Percentiles rank a stretch among this genome's conserved stretches.
Evolutionary conservation across 2,113 vertebrate genomes (phyloP).

Genomic region (Rhinoptilus africanus): DNA sequence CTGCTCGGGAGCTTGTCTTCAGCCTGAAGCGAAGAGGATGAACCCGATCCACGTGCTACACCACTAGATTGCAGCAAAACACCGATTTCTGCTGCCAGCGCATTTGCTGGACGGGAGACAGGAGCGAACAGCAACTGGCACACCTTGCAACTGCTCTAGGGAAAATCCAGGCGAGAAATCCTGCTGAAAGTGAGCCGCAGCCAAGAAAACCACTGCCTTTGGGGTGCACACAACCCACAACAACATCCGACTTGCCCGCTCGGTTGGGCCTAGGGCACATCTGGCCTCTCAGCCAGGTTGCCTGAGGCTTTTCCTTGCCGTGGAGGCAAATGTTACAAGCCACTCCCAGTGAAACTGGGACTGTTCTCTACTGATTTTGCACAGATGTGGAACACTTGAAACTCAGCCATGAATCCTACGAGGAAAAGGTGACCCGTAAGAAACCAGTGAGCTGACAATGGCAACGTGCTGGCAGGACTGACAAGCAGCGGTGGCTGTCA

Average conservation of each 20-base stretch:
- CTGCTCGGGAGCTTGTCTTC: neutral
- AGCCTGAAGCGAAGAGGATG: neutral
- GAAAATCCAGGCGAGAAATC: neutral
- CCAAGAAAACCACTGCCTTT: neutral
- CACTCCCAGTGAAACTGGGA: neutral
- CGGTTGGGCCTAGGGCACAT: accelerated
- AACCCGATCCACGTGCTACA: neutral
- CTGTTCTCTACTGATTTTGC: neutral
- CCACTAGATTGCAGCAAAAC: slow-evolving; percentile 69
- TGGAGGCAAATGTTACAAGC: accelerated
- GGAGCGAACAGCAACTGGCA: neutral
- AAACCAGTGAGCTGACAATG: neutral
- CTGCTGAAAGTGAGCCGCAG: neutral
- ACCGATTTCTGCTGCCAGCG: neutral
- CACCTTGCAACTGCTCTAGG: neutral
- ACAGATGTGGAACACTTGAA: neutral
- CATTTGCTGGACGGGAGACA: neutral
- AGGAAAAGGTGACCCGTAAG: neutral
- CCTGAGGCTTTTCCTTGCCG: neutral
- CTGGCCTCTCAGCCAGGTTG: neutral
- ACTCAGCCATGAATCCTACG: neutral
- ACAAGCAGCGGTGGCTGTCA: neutral
- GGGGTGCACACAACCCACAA: neutral
- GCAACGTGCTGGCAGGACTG: neutral
- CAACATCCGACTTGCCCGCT: neutral